These are phyloP conservation scores for Lacerta bilineata DNA, from an alignment of 2,797 vertebrate genomes.

Conservation along the genomic window DNA sequence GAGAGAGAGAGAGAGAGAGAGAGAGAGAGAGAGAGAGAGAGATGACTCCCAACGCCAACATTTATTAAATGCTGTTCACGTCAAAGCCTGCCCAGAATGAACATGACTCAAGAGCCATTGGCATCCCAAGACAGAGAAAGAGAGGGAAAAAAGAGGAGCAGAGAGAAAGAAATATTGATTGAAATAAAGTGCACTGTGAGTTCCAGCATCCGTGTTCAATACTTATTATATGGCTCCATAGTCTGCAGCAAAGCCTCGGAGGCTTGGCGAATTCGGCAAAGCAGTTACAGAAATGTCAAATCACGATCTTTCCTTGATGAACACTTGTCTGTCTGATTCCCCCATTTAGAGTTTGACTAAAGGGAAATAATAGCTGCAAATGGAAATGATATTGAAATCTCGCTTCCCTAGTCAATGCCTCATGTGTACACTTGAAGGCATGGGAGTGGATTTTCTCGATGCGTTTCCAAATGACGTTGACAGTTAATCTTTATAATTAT, in stretches of 20 bases:
- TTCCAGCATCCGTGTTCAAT: slow-evolving; percentile 63
- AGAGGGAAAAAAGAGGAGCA: slow-evolving; percentile 42
- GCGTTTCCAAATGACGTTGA: neutral
- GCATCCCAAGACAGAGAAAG: slow-evolving; percentile 51
- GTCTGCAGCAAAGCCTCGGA: slow-evolving; percentile 57
- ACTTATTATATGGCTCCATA: slow-evolving; percentile 54
- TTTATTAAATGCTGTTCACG: slow-evolving; percentile 68
- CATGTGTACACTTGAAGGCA: neutral
- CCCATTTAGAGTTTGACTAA: slow-evolving; percentile 60
- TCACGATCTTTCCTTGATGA: slow-evolving; percentile 67
- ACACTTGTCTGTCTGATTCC: slow-evolving; percentile 69
- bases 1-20: slow-evolving; percentile 40
- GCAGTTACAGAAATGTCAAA: slow-evolving; percentile 71
- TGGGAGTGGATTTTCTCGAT: neutral
- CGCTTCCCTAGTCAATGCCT: neutral
- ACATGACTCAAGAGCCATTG: slow-evolving; percentile 40
- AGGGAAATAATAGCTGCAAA: slow-evolving; percentile 61
- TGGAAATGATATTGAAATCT: slow-evolving; percentile 55
- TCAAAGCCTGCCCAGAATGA: slow-evolving; percentile 63
- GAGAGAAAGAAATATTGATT: slow-evolving; percentile 68
- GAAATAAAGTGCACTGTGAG: slow-evolving; percentile 69
- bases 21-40: neutral
- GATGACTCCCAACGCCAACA: slow-evolving; percentile 67
- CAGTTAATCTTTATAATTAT: neutral
- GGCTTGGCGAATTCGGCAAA: slow-evolving; percentile 56